Evolutionary conservation across 2,113 vertebrate species (phyloP).

Genomic region (Dicaeum eximium): DNA sequence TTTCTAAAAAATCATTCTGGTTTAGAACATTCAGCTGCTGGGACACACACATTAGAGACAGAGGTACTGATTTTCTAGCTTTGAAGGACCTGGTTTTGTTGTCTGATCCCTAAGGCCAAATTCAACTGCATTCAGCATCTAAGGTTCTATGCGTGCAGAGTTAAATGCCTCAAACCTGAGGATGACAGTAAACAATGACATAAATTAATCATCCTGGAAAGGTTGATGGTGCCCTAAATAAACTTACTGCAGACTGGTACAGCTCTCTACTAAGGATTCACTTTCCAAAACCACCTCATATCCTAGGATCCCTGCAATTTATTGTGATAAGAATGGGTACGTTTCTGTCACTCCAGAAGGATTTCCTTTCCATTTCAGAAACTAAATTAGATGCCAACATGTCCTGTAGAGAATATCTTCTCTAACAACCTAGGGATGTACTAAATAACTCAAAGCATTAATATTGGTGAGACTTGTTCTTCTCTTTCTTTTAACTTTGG

Average conservation of each 20-base stretch:
- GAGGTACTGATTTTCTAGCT: background rate
- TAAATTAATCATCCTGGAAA: background rate
- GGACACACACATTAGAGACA: background rate
- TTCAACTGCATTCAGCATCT: background rate
- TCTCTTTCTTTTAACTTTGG: background rate
- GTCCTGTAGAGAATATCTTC: background rate
- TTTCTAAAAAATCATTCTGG: background rate
- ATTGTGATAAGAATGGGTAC: background rate
- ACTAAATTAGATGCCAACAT: background rate
- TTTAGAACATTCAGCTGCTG: background rate
- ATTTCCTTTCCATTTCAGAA: background rate
- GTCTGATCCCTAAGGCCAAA: background rate
- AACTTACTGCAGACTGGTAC: background rate
- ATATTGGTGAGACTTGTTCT: background rate
- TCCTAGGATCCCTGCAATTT: background rate
- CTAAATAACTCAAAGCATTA: background rate
- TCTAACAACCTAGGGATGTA: background rate
- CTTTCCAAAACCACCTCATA: background rate
- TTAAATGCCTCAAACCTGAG: background rate
- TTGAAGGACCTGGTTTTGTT: background rate
- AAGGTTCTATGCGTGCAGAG: background rate
- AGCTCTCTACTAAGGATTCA: background rate
- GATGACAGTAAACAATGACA: background rate
- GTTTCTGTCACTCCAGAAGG: background rate
- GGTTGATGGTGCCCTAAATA: background rate